Evolutionary conservation across 2,113 vertebrate genomes (phyloP).

Genomic region (Scolopax mira): DNA sequence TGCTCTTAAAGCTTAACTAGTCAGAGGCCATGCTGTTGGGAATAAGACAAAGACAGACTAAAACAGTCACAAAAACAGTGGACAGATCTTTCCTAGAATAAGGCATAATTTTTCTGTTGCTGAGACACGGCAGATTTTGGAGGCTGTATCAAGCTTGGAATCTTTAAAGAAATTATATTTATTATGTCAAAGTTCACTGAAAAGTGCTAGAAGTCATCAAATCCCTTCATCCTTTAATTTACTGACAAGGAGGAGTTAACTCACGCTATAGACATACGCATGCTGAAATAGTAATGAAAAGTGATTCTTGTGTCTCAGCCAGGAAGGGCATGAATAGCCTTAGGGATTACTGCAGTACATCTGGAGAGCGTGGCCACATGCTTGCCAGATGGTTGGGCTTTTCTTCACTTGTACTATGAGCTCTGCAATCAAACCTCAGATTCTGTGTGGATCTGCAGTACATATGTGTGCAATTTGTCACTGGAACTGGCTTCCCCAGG

Average conservation of each 20-base stretch:
- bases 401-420: background rate
- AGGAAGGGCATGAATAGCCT: background rate
- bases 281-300: background rate
- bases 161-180: background rate
- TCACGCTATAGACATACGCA: background rate
- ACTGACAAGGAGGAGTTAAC: background rate
- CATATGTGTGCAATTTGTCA: background rate
- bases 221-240: background rate
- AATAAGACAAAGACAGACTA: background rate
- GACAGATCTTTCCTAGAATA: background rate
- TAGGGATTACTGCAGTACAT: background rate
- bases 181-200: background rate
- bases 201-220: background rate
- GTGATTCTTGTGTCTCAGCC: background rate
- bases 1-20: fast-evolving
- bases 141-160: background rate
- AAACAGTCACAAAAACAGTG: background rate
- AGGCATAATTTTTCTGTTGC: background rate
- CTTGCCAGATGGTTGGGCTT: constrained; percentile 5
- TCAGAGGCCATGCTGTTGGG: background rate
- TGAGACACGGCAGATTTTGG: background rate
- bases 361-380: background rate
- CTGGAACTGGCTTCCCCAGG: background rate
- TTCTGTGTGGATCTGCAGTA: background rate
- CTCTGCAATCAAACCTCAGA: background rate